Base-by-base conservation (phyloP, 2,113 vertebrate species). In the Falco punctatus region DNA sequence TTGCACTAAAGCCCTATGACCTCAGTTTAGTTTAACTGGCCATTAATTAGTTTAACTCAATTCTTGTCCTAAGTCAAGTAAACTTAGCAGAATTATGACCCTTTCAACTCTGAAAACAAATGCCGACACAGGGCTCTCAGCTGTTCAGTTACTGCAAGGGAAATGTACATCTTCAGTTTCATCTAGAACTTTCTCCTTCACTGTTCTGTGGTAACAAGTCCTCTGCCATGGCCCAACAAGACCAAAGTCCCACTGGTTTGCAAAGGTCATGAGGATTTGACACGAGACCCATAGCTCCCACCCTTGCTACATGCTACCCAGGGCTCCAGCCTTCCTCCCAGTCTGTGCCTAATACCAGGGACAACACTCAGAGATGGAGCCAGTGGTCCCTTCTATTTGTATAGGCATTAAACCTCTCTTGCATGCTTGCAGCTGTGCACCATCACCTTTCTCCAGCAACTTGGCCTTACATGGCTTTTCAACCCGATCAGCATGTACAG, bases 21-120 rank as follows among this genome's bases (percentile, higher is more conserved):
- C 74, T 91, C 61, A 44, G n/a, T 61, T 96, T 75, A 82, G 54
- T 85, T 92, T 95, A 96, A 96, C 61, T 82, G 70, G 23, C 19
- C 70, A 86, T 95, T 95, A 94, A 94, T 89, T 96, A 0, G 0
- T 94, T 96, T 81, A 95, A 95, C 30, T 87, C 35, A 69, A 67
- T 96, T 81, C 87, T 94, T 91, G 33, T 71, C 48, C 40, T 94
- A 85, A 95, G 5, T 75, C 91, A 87, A 82, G 94, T 96, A 96
- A 95, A 92, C 70, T 94, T 61, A 49, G 40, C 46, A 87, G 62
- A 95, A 85, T 86, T 89, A 85, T 71, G 80, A 84, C 65, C 13
- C 1, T 89, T 95, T 90, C 91, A 79, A n/a, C 33, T 82, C 61
- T 44, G 40, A 86, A 92, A 69, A 14, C 80, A 44, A 80, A 88